Evolutionary conservation across 2,888 invertebrate species (phyloP), one percentile per base, ranked within the genome.

Genomic region (Dryobotodes eremita): DNA sequence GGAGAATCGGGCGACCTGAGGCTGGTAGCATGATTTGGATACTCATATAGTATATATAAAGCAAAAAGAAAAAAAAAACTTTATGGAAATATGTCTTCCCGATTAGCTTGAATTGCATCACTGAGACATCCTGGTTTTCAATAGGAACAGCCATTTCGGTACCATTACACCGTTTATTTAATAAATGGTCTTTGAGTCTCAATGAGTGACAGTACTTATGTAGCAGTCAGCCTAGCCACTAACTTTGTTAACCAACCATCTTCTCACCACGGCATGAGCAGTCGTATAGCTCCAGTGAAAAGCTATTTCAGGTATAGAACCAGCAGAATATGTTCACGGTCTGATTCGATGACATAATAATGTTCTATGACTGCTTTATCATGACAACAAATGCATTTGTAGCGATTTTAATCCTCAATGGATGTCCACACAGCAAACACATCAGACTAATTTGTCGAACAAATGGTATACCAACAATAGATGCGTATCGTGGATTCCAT

Each of bases 401-500:
- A 36, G 61, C 48, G 17, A 70, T 65, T 71, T 71, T 50, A 57
- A 77, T 77, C 55, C n/a, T 4, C 53, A 65, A 70, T 48, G 23
- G 69, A 50, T 36, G 64, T 36, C 23, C 6, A 77, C 61, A 77
- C 23, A n/a, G n/a, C n/a, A n/a, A n/a, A n/a, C n/a, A n/a, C n/a
- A 71, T 65, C 59, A 55, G 0, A 23, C 55, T 53, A 68, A 81
- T 83, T 62, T 68, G 36, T 65, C 57, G 17, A 62, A 71, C 68
- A 50, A n/a, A 70, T 36, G 64, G 75, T 55, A 57, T 68, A 61
- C 15, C 55, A 53, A 69, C 68, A 77, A 68, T 36, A 65, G 66
- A 71, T 57, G 17, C n/a, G 26, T 75, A 69, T 75, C 75, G 10
- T 5, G 13, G 26, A 36, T 68, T 68, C 57, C n/a, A 77, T 50